Evolutionary conservation across 2,113 vertebrate genomes (phyloP).

Genomic region (Hemicordylus capensis): DNA sequence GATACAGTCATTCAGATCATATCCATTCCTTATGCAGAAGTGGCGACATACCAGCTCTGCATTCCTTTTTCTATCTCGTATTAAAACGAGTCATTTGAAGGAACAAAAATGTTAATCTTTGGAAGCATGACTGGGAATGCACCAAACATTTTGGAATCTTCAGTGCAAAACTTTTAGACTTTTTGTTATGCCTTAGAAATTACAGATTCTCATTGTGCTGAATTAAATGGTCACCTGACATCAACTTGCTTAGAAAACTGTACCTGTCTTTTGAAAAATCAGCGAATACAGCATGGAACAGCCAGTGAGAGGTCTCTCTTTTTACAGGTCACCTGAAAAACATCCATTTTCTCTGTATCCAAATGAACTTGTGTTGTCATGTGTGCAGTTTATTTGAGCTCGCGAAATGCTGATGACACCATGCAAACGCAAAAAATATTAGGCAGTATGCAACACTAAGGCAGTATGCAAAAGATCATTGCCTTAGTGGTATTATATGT

Average conservation of each 20-base stretch:
- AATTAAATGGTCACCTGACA: not conserved
- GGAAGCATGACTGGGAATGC: not conserved
- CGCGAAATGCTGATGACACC: not conserved
- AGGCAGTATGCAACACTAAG: not conserved
- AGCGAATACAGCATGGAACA: not conserved
- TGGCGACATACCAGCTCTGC: not conserved
- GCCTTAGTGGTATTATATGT: not conserved
- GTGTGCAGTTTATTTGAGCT: not conserved
- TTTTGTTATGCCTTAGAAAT: not conserved
- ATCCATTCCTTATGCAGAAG: not conserved
- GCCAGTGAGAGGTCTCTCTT: not conserved
- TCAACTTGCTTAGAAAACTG: not conserved
- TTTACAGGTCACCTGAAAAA: not conserved
- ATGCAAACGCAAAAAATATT: not conserved
- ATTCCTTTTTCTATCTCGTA: not conserved
- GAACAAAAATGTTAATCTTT: not conserved
- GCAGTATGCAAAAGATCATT: not conserved
- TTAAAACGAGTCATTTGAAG: not conserved
- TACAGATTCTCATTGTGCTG: not conserved
- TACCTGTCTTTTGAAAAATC: not conserved
- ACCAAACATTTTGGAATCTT: not conserved
- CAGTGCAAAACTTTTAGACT: not conserved
- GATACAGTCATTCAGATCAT: not conserved
- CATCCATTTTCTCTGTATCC: not conserved
- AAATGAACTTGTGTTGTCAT: not conserved